These are phyloP conservation scores for Macaria notata DNA, from an alignment of 2,888 invertebrate genomes.

Conservation along the genomic window DNA sequence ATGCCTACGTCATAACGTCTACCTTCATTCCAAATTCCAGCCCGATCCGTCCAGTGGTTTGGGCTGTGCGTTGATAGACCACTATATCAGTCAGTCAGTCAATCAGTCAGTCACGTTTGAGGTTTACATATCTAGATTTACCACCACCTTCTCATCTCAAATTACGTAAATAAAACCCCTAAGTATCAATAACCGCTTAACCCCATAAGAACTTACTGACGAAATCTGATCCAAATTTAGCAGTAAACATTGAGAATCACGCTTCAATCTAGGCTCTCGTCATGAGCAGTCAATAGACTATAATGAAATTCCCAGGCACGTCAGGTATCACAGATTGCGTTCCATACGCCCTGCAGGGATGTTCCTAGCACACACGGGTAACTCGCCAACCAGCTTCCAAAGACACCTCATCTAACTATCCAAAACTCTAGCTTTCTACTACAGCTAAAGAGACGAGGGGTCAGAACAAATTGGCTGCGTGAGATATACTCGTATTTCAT, in stretches of 20 bases:
- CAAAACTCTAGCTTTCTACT: conserved; percentile 14
- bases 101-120: too few species aligned
- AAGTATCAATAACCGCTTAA: too few species aligned
- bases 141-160: too few species aligned
- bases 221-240: conserved; percentile 4
- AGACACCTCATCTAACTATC: conserved; percentile 39
- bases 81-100: too few species aligned
- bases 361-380: conserved; percentile 53
- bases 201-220: too few species aligned
- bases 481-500: conserved; percentile 57
- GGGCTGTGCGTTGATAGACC: too few species aligned
- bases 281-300: conserved; percentile 65
- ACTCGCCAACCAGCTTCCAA: conserved; percentile 44
- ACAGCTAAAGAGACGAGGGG: conserved; percentile 32
- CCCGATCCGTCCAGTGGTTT: too few species aligned
- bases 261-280: conserved; percentile 54
- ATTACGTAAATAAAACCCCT: too few species aligned
- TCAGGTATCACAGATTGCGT: conserved; percentile 76
- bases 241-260: conserved; percentile 39
- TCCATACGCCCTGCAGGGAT: conserved; percentile 70
- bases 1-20: too few species aligned
- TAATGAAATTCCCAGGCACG: conserved; percentile 74
- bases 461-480: conserved; percentile 46
- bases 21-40: too few species aligned
- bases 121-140: too few species aligned